Evolutionary conservation across 1,140 invertebrate genomes (phyloP), one percentile per base, ranked within the genome.

Genomic region (Gryllus bimaculatus): DNA sequence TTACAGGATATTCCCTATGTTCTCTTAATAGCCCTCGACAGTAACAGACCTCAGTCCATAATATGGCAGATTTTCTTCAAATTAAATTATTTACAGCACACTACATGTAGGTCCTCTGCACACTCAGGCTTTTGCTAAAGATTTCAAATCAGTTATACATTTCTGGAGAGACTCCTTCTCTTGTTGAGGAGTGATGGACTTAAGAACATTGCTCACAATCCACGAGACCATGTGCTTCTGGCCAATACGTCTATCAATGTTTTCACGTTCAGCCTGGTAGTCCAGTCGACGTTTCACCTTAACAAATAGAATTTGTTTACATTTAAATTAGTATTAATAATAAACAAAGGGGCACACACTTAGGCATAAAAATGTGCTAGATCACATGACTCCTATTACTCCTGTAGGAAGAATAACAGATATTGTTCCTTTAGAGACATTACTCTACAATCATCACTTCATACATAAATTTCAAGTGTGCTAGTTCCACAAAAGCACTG

Each of bases 171-270:
- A 93, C 80, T 95, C 92, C 86, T 97, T 95, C 85, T 99, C 96
- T 87, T 97, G 95, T 83, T 98, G 92, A 0, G 96, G 92, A 76
- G 95, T 96, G 83, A 98, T 95, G 79, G 95, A 92, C 83, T 94
- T 92, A 73, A 91, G 87, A 10, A 99, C 97, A 84, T 89, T 94
- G 81, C 87, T 86, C 6, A 97, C 91, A 80, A 99, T 94, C 95
- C 96, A 99, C 83, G 95, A 91, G 0, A 96, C 95, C 94, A 98
- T 95, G 85, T 98, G 93, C 85, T 94, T 95, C 85, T 98, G 96
- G 82, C 93, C 89, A 82, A 98, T 90, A 82, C 93, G 91, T 26
- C 93, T 91, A 83, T 95, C 92, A 76, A 96, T 87, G 78, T 88
- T 92, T 81, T 93, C 88, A 81, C 93, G 90, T 84, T 97, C 94